Evolutionary conservation across 2,888 invertebrate species (phyloP).

Genomic region (Orthosia incerta): DNA sequence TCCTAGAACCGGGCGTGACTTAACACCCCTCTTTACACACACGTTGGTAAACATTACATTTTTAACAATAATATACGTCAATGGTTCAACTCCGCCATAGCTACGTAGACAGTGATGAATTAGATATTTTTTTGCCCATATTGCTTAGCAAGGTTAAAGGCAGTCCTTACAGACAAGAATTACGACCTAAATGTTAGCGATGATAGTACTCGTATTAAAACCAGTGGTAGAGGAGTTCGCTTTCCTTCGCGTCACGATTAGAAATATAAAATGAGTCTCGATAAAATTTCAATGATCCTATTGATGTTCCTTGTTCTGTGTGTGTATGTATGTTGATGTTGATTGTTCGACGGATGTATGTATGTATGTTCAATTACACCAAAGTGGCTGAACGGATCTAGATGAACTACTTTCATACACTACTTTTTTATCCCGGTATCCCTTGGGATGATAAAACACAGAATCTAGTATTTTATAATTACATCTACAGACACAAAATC

Average conservation of each 20-base stretch:
- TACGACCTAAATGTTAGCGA: constrained; percentile 15
- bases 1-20: constrained; percentile 66
- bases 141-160: constrained; percentile 10
- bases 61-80: constrained; percentile 59
- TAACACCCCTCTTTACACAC: constrained; percentile 54
- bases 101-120: constrained; percentile 52
- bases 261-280: not conserved
- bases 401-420: no score
- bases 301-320: no score
- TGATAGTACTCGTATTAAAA: constrained; percentile 11
- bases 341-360: no score
- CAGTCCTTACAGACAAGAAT: constrained; percentile 10
- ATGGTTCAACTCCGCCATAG: constrained; percentile 36
- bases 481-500: not conserved
- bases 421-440: no score
- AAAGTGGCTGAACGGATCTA: no score
- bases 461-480: not conserved
- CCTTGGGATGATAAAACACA: no score
- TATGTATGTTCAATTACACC: no score
- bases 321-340: no score
- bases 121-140: constrained; percentile 27
- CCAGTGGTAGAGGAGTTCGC: not conserved
- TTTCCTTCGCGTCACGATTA: not conserved
- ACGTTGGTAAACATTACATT: constrained; percentile 65
- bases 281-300: no score